Evolutionary conservation across 2,888 invertebrate species (phyloP).

Genomic region (Baronia brevicornis): DNA sequence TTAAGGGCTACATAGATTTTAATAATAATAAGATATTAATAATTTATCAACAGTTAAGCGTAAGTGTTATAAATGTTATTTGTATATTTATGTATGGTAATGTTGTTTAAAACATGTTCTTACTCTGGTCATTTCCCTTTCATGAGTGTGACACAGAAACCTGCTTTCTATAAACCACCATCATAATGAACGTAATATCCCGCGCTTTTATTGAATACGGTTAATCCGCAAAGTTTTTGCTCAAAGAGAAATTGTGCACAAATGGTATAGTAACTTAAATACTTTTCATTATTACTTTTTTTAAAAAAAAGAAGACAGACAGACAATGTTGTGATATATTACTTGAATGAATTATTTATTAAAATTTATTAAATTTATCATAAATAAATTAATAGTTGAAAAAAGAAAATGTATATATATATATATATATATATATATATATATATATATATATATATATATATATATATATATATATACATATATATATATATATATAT

Average conservation of each 20-base stretch:
- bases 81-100: constrained; percentile 4
- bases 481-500: no score
- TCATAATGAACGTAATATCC: constrained; percentile 8
- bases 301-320: no score
- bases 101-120: constrained; percentile 7
- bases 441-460: no score
- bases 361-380: no score
- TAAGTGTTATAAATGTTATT: not conserved
- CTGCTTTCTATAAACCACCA: constrained; percentile 16
- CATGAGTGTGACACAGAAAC: constrained; percentile 18
- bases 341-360: no score
- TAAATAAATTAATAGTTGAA: no score
- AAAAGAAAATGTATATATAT: no score
- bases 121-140: constrained; percentile 15
- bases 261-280: constrained; percentile 4
- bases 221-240: constrained; percentile 11
- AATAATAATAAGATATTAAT: constrained; percentile 1
- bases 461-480: no score
- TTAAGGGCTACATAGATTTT: no score
- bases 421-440: no score
- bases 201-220: not conserved
- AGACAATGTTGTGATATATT: no score
- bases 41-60: not conserved
- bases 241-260: constrained; percentile 5
- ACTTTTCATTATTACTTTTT: no score